Evolutionary conservation across 1,140 invertebrate species (phyloP).

Genomic region (Meteorus sp.): DNA sequence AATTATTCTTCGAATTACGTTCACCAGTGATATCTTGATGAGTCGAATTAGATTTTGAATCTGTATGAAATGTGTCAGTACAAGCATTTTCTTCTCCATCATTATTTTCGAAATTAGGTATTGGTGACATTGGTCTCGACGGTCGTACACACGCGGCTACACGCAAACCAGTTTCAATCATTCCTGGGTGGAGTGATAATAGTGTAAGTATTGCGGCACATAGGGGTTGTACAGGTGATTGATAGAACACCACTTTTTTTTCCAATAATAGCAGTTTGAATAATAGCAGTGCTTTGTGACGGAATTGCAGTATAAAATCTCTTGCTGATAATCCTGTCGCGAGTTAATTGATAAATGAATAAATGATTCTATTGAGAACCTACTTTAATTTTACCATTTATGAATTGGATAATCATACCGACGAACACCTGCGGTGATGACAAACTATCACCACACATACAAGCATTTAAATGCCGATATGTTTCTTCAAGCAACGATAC

Average conservation of each 20-base stretch:
- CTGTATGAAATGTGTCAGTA: conserved; percentile 32
- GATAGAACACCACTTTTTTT: conserved; percentile 88
- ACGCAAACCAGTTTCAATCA: conserved; percentile 84
- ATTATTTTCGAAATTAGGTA: conserved; percentile 67
- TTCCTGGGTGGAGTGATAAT: conserved; percentile 86
- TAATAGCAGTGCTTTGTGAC: conserved; percentile 88
- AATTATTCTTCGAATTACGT: conserved; percentile 18
- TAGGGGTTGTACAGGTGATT: conserved; percentile 88
- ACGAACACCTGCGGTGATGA: conserved; percentile 76
- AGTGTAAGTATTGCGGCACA: conserved; percentile 86
- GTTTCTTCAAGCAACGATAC: conserved; percentile 90
- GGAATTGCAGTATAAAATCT: conserved; percentile 83
- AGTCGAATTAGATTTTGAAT: too few species aligned
- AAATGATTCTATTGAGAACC: neutral
- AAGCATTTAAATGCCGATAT: conserved; percentile 89
- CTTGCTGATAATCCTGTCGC: conserved; percentile 79
- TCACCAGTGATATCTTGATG: too few species aligned
- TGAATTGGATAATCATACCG: conserved; percentile 74
- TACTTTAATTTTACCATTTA: conserved; percentile 2
- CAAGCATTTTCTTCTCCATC: conserved; percentile 47
- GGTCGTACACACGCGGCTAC: conserved; percentile 80
- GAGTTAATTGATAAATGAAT: conserved; percentile 16
- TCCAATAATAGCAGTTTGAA: conserved; percentile 94
- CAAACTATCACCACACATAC: conserved; percentile 70
- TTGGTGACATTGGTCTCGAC: conserved; percentile 78